Evolutionary conservation across 2,888 invertebrate species (phyloP).

Genomic region (Arge pagana): DNA sequence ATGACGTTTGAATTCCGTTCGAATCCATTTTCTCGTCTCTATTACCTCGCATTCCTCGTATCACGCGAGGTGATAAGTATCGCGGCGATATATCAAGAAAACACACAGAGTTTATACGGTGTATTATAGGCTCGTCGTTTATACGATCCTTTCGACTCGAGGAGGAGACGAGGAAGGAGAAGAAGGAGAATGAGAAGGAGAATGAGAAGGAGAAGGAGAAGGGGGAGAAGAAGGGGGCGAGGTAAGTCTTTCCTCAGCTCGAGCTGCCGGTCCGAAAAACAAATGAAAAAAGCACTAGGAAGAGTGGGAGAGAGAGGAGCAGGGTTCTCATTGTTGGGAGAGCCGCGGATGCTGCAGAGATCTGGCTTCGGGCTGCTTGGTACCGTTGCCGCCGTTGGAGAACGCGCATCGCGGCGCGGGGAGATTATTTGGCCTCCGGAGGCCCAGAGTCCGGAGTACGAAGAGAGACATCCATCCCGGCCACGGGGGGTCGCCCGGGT

Average conservation of each 20-base stretch:
- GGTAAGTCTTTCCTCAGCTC: too few relatives aligned
- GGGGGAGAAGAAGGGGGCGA: too few relatives aligned
- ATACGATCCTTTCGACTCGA: too few relatives aligned
- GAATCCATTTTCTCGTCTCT: constrained; percentile 47
- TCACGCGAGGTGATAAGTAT: constrained; percentile 54
- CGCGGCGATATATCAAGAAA: constrained; percentile 53
- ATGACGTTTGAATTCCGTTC: constrained; percentile 53
- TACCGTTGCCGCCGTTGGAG: background rate
- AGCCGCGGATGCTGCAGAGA: background rate
- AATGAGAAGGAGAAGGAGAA: too few relatives aligned
- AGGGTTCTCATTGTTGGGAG: too few relatives aligned
- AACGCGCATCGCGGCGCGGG: constrained; percentile 1
- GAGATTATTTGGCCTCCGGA: constrained; percentile 3
- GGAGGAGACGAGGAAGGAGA: too few relatives aligned
- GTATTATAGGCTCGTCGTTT: too few relatives aligned
- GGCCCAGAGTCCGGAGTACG: constrained; percentile 25
- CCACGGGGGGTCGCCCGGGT: constrained; percentile 54
- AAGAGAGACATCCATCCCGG: constrained; percentile 56
- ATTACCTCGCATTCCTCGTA: constrained; percentile 37
- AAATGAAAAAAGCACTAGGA: too few relatives aligned
- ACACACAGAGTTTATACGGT: too few relatives aligned
- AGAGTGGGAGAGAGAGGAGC: too few relatives aligned
- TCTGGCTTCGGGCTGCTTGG: background rate
- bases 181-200: too few relatives aligned
- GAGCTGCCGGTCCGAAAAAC: too few relatives aligned